Evolutionary conservation across 2,888 invertebrate genomes (phyloP), one percentile per base, ranked within the genome.

Genomic region (Pantelozetes paolii): DNA sequence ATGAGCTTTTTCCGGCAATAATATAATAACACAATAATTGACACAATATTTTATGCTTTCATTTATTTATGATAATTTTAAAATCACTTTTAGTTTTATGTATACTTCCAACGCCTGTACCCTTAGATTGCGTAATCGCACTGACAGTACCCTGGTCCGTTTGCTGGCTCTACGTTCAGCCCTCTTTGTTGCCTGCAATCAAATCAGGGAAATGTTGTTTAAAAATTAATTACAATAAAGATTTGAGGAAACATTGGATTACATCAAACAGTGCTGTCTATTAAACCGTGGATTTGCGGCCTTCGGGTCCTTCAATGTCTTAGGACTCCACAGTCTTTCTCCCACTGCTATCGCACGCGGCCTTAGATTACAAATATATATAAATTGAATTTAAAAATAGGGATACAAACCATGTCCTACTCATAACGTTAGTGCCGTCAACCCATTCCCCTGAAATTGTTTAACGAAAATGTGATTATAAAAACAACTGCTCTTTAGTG

Each of bases 341-440:
- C 93, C 95, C 0, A 89, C 87, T 0, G 92, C 93, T 74, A 89
- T 88, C 0, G 91, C 90, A 77, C 94, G 85, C 0, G 95, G 95
- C 85, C 84, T 85, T 74, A 42, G 30, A 72, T 1, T 23, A 67
- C n/a, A n/a, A n/a, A n/a, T n/a, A n/a, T n/a, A n/a, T n/a, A 20
- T 23, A 26, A 48, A 71, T 20, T 11, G n/a, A 32, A 64, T 45
- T 1, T 23, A 54, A 20, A 78, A 81, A 11, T 18, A 28, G 18
- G 23, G 2, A 30, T 23, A 78, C 81, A 78, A 76, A 84, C 90
- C 94, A 95, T 11, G 91, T 86, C 75, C 85, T 80, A 1, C 85
- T 82, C 74, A 86, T 83, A n/a, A 87, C 80, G 79, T 88, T 88
- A 23, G 86, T 86, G 50, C 83, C 84, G 81, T 94, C 91, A 0